Evolutionary conservation across 2,113 vertebrate species (phyloP), one percentile per base, ranked within the genome.

Genomic region (Xenopus borealis): DNA sequence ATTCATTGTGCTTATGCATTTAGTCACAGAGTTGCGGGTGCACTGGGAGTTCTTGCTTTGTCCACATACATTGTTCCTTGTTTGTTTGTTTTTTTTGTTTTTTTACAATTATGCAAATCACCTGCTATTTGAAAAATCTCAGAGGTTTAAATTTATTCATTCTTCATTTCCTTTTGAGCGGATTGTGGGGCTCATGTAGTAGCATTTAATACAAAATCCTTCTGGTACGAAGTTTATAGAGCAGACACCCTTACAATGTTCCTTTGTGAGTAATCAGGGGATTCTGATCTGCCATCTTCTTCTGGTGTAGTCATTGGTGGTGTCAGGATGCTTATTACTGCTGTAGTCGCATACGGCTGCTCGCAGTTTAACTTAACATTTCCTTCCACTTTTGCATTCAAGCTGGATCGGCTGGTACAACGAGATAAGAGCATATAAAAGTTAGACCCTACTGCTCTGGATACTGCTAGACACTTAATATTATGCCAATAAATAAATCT

Each of bases 351-450:
- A 61, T 96, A 95, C 73, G 93, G 89, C 85, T 91, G 89, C 79
- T 96, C 93, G 83, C 93, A 95, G 92, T 97, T 98, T 86, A 97
- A 90, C 82, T 94, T 96, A 81, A 95, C 79, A 0, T 91, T 94
- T 82, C 98, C 96, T 82, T 96, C 93, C 72, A 95, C 90, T 85
- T 95, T 95, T 86, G 95, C 95, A 70, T 99, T 98, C 85, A 98
- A 90, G 82, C 93, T 95, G 91, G 95, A 95, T 78, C 95, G 93
- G 82, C 97, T 99, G 84, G 71, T 85, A 66, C 80, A 82, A 72
- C 76, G 17, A 50, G 30, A 76, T n/a, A 46, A 64, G 13, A 33
- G 10, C 59, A 64, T 12, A 19, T 3, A 12, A 45, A 46, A 8
- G 11, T 46, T 46, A 45, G 44, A 66, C 20, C 6, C 18, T 3